Base-by-base conservation (phyloP, 2,113 vertebrate genomes). In the Ciconia stormi region DNA sequence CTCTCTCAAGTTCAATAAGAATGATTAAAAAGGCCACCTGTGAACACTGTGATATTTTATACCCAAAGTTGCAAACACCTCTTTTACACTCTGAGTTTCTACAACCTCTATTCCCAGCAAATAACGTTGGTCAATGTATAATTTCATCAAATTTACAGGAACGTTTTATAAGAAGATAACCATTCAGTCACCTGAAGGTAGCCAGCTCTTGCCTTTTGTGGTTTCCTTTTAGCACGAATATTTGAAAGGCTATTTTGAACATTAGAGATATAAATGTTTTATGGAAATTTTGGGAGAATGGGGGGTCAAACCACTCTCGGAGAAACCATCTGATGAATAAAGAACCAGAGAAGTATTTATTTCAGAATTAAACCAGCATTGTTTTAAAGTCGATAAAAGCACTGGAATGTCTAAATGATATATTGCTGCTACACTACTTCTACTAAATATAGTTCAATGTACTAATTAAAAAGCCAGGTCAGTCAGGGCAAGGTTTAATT, bases 401-500 rank as follows among this genome's bases (percentile, higher is more conserved):
- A 34, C 16, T 61, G 29, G 17, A 55, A 86, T 73, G 53, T 61
- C 76, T 86, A 61, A 79, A 74, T 86, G 50, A 88, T 86, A 79
- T 61, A 91, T 73, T 82, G 32, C 47, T 84, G 27, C 49, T 82
- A 69, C 25, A 40, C 26, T 40, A 83, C 8, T 72, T 85, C 20
- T 85, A 87, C 26, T 52, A 77, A 86, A 85, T 61, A 58, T 15
- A 79, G 56, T 72, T 71, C 89, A 92, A 92, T 42, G 16, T n/a
- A 42, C 40, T 73, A 93, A 91, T 95, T 91, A 73, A 91, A 89
- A 95, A 95, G 42, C 34, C 63, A 70, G 49, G 20, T 77, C 46
- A 92, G 34, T n/a, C 21, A 95, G 74, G 71, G 58, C 50, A 94
- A 91, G 21, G 25, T 89, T 95, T 91, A 91, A 86, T 83, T 94